Evolutionary conservation across 1,140 invertebrate species (phyloP), one percentile per base, ranked within the genome.

Genomic region (Drosophila obscura): DNA sequence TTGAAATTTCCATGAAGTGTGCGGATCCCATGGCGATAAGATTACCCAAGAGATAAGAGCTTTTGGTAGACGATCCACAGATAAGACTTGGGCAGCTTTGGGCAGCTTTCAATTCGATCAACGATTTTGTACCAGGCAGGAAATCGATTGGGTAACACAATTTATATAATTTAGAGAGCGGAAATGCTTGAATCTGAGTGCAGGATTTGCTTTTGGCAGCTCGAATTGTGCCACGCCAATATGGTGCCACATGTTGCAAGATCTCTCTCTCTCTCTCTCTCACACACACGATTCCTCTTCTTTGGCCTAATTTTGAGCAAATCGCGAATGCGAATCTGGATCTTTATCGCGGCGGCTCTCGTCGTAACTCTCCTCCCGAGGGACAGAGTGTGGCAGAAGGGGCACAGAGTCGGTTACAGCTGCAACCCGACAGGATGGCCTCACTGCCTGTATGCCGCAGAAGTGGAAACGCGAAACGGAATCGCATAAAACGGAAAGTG

Each of bases 401-500:
- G 53, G 55, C 58, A 41, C 31, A 22, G 52, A 59, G 65, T 39
- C 35, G 35, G 35, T 71, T 71, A 71, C 67, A 79, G 80, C 62
- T 45, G 67, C 77, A 66, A 46, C 65, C 64, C 66, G 62, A 63
- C 77, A 80, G 77, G 77, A 80, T 80, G 74, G 53, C 11, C 35
- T 39, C 11, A 1, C 31, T 39, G 35, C 11, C 35, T 39, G 35
- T 7, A 58, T 59, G 72, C 62, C 62, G 19, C 49, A 68, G 62
- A 73, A 79, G 77, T 80, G 80, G 80, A 74, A 79, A 79, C 80
- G 80, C 80, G 80, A 81, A 82, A 75, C 83, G 73, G 68, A 85
- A 74, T 88, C 83, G 82, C 82, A 87, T 83, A 88, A 88, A 88
- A 88, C 83, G 84, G 80, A 88, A 88, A 88, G 83, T 88, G 84